phyloP scores from a whole-genome alignment of 1,140 invertebrate species.

The Papilio dardanus region DNA sequence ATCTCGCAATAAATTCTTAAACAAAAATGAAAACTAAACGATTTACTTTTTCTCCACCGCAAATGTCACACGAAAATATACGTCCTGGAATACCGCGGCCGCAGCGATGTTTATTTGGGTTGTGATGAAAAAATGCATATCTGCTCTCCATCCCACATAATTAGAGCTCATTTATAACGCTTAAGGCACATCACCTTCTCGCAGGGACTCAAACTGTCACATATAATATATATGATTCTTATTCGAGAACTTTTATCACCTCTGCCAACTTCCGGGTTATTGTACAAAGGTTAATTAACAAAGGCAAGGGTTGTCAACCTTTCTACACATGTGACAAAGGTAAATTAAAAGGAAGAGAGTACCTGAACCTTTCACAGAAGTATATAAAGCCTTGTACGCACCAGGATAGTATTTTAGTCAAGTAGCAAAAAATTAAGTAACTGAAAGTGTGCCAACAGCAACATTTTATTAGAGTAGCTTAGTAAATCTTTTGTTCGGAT shows the following conservation, averaged over 20 bases:
- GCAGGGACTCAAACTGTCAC: constrained; percentile 6
- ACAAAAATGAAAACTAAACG: background rate
- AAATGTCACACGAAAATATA: constrained; percentile 17
- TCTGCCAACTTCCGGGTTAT: constrained; percentile 16
- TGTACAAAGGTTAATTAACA: constrained; percentile 13
- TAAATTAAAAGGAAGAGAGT: background rate
- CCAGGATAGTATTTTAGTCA: no score
- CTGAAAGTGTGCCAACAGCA: no score
- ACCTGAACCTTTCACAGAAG: no score
- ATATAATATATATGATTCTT: background rate
- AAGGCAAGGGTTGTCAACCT: constrained; percentile 14
- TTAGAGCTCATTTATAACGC: constrained; percentile 21
- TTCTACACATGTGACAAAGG: background rate
- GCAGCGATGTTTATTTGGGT: constrained; percentile 17
- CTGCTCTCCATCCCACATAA: constrained; percentile 1
- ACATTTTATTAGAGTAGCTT: no score
- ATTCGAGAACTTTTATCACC: background rate
- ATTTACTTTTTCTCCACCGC: background rate
- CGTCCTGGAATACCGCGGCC: constrained; percentile 8
- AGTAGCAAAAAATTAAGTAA: no score
- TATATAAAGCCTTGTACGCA: no score
- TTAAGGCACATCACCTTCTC: constrained; percentile 13
- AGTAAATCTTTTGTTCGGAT: no score
- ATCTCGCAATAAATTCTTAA: background rate
- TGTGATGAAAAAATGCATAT: constrained; percentile 24